phyloP scores from a whole-genome alignment of 2,797 vertebrate species.

The Phrynocephalus forsythii region DNA sequence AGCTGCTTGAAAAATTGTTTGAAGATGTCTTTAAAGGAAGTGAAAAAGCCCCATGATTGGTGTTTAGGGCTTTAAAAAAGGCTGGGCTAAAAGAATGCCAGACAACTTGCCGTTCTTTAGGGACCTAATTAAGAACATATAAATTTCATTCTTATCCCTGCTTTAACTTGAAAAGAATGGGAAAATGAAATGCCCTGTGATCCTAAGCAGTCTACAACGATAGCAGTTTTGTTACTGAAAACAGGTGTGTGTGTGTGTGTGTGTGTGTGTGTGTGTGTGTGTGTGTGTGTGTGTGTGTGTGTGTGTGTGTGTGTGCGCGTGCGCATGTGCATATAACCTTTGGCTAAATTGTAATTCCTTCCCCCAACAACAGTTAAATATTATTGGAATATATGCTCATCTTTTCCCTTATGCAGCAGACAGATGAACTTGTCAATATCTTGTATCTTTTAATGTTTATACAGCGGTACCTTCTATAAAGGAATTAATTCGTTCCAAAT shows the following conservation, averaged over 20 bases:
- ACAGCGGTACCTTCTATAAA: too few relatives aligned
- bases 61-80: constrained; percentile 32
- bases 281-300: not conserved
- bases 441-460: not conserved
- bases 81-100: constrained; percentile 37
- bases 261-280: not conserved
- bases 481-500: too few relatives aligned
- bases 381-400: not conserved
- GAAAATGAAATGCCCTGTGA: constrained; percentile 40
- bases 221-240: not conserved
- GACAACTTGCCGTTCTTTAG: constrained; percentile 42
- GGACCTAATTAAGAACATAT: constrained; percentile 58
- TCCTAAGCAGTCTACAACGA: not conserved
- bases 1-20: constrained; percentile 46
- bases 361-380: constrained; percentile 16
- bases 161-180: constrained; percentile 22
- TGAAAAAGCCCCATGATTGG: constrained; percentile 38
- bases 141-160: constrained; percentile 47
- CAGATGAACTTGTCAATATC: constrained; percentile 6
- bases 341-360: not conserved
- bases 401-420: not conserved
- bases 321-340: not conserved
- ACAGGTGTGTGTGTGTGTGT: too few relatives aligned
- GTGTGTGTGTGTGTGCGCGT: not conserved
- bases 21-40: constrained; percentile 46